Evolutionary conservation across 2,797 vertebrate species (phyloP), one percentile per base, ranked within the genome.

Genomic region (Scolopax bukidnonensis): DNA sequence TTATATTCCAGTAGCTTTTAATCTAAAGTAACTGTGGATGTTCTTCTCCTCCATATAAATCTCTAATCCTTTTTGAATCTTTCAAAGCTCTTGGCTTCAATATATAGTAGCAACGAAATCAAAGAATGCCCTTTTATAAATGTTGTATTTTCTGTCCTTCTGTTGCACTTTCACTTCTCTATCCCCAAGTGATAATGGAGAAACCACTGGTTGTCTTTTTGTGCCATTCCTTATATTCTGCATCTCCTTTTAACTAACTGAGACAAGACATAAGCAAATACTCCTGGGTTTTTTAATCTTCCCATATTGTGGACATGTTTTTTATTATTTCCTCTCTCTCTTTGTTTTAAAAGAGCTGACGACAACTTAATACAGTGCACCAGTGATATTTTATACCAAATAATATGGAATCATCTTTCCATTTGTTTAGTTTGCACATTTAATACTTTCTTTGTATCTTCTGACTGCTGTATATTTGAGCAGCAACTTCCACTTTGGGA

Each of bases 1-100:
- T 93, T 89, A 53, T 47, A 86, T 56, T 93, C 15, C 61, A 92
- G 48, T 24, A 92, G 60, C 68, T 90, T 90, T 82, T 87, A 74
- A 89, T 93, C 75, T 93, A 43, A 85, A 94, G 75, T 69, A 91
- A 68, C 53, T 74, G 18, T 70, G 60, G 40, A 84, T 89, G 23
- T 81, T 92, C 87, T 89, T 57, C 75, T 77, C 45, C 64, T 87
- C 87, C 41, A 33, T 36, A 77, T 53, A 74, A 80, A 89, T n/a
- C 78, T 75, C n/a, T 53, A 87, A 96, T 57, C 18, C 28, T 68
- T 89, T 90, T 47, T 78, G 60, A 95, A 71, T 89, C 60, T 77
- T 92, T 59, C 81, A 90, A 67, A 94, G 48, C 60, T 87, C 36
- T 90, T 90, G 67, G 51, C 47, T 90, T 68, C 68, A 78, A 9